These are phyloP conservation scores for Miichthys miiuy DNA, from an alignment of 2,797 vertebrate species.

Conservation along the genomic window DNA sequence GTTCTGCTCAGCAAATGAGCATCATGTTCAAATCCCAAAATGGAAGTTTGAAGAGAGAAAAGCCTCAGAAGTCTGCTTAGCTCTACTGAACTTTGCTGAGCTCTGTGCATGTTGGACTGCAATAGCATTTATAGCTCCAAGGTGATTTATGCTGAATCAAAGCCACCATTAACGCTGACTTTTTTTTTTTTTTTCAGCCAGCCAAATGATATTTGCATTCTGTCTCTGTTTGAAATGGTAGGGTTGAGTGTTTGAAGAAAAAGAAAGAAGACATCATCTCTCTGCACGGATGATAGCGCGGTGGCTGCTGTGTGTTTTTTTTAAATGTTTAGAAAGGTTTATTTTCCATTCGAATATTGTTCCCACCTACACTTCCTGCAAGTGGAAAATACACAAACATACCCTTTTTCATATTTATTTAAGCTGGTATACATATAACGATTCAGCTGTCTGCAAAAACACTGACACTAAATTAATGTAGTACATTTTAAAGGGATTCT, in stretches of 20 bases:
- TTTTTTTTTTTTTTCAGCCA: neutral
- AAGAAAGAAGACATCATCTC: neutral
- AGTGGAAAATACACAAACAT: neutral
- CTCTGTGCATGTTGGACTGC: conserved; percentile 2
- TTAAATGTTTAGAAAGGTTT: conserved; percentile 17
- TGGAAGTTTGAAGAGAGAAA: conserved; percentile 21
- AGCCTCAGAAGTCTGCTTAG: conserved; percentile 47
- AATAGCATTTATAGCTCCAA: conserved; percentile 18
- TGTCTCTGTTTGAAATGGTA: conserved; percentile 29
- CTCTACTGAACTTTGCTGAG: conserved; percentile 23
- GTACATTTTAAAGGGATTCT: conserved; percentile 9
- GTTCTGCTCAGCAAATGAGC: conserved; percentile 59
- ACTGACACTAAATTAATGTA: neutral
- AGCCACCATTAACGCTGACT: conserved; percentile 32
- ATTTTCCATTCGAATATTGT: neutral
- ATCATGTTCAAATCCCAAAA: conserved; percentile 46
- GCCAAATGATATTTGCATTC: conserved; percentile 38
- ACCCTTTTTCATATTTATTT: conserved; percentile 11
- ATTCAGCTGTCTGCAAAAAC: neutral
- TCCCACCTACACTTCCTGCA: neutral
- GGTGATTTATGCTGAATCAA: conserved; percentile 26
- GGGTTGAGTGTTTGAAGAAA: conserved; percentile 26
- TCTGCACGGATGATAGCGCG: neutral
- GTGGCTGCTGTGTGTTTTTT: neutral
- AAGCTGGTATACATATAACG: neutral